Evolutionary conservation across 2,888 invertebrate genomes (phyloP).

Genomic region (Holacanthella duospinosa): DNA sequence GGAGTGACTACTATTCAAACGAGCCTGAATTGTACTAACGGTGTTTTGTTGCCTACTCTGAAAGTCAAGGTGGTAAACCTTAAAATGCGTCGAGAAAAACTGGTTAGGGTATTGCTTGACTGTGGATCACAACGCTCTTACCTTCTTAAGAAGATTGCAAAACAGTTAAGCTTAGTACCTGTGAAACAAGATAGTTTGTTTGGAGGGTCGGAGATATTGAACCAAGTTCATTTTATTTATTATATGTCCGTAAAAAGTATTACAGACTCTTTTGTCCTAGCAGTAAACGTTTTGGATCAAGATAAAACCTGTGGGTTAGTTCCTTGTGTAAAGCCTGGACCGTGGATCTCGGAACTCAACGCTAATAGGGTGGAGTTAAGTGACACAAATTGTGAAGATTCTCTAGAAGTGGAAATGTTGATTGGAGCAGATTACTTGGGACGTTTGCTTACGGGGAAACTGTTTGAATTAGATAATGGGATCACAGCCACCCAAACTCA

Average conservation of each 20-base stretch:
- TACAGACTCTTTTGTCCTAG: background rate
- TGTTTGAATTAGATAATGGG: background rate
- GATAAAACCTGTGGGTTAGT: conserved; percentile 3
- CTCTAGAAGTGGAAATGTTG: conserved; percentile 4
- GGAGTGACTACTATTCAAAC: background rate
- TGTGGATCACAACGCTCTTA: conserved; percentile 10
- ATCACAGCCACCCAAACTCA: conserved; percentile 7
- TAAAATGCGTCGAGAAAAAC: background rate
- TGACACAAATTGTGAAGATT: background rate
- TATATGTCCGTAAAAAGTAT: background rate
- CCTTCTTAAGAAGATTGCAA: conserved; percentile 2
- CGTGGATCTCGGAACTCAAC: conserved; percentile 3
- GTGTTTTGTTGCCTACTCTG: conserved; percentile 3
- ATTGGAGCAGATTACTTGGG: conserved; percentile 9
- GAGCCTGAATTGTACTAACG: background rate
- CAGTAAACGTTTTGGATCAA: background rate
- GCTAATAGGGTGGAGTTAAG: background rate
- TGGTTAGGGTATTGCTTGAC: conserved; percentile 7
- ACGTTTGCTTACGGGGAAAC: background rate
- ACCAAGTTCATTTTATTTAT: background rate
- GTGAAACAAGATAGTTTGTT: background rate
- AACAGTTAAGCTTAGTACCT: background rate
- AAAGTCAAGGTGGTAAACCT: conserved; percentile 2
- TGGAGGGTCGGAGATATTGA: conserved; percentile 2
- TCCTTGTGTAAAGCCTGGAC: background rate